Percentiles rank a stretch among this genome's conserved stretches.
Conservation (phyloP, 2,888 invertebrate species). For the Acrobeloides nanus region DNA sequence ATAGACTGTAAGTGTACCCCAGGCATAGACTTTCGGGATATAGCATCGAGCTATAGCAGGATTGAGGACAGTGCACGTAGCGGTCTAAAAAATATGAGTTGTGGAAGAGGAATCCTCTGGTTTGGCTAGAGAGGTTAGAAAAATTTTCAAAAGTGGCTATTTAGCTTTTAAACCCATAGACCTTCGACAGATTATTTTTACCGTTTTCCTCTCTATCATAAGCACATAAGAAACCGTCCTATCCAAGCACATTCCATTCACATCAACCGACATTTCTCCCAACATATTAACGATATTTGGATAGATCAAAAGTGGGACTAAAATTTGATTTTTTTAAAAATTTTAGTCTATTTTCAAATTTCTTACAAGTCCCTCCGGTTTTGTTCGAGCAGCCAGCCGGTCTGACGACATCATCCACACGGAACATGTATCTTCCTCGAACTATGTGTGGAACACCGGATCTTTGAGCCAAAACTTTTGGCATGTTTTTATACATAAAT, state of each 20-base stretch:
- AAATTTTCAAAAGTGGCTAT: too few relatives aligned
- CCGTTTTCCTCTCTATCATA: too few relatives aligned
- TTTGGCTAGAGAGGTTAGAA: too few relatives aligned
- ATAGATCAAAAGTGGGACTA: too few relatives aligned
- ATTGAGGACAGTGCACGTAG: constrained; percentile 47
- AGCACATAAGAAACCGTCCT: constrained; percentile 52
- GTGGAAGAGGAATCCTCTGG: too few relatives aligned
- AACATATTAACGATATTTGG: constrained; percentile 95
- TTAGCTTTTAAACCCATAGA: too few relatives aligned
- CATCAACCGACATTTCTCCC: constrained; percentile 88
- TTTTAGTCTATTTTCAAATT: too few relatives aligned
- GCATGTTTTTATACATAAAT: constrained; percentile 48
- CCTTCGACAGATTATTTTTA: too few relatives aligned
- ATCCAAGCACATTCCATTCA: constrained; percentile 88
- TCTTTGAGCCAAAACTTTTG: constrained; percentile 45
- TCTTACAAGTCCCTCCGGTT: constrained; percentile 53
- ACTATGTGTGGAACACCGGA: constrained; percentile 53
- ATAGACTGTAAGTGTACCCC: constrained; percentile 52
- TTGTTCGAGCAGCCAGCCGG: constrained; percentile 70
- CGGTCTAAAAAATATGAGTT: constrained; percentile 33
- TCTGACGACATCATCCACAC: constrained; percentile 86
- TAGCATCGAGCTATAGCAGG: constrained; percentile 48
- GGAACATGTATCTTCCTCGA: constrained; percentile 78
- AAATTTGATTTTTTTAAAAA: too few relatives aligned
- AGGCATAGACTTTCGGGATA: constrained; percentile 50